A percentile compares a stretch with the other conserved stretches of the same genome.
These are phyloP conservation scores for Epirrita christyi DNA, from an alignment of 2,888 invertebrate species.

Conservation along the genomic window DNA sequence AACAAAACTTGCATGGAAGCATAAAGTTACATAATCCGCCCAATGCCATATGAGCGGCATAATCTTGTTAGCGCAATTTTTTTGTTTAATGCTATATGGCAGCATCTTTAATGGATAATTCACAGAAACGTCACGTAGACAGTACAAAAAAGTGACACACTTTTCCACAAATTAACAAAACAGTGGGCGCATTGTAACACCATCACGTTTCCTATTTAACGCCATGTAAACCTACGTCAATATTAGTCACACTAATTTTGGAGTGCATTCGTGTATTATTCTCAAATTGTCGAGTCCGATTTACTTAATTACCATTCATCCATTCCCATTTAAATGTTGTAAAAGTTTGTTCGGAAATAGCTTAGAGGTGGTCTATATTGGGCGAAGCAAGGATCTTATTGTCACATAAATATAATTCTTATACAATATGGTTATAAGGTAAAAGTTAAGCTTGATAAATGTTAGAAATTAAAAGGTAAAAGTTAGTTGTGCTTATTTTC, in stretches of 20 bases:
- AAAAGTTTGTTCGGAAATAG: conserved; percentile 57
- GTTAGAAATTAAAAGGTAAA: too few species aligned
- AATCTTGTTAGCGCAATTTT: too few species aligned
- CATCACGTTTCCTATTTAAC: conserved; percentile 5
- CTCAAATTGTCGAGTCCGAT: conserved; percentile 59
- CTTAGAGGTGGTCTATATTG: conserved; percentile 50
- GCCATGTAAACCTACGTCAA: conserved; percentile 56
- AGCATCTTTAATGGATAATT: conserved; percentile 24
- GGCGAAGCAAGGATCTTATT: not conserved
- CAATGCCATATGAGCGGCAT: too few species aligned
- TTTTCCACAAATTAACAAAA: conserved; percentile 11
- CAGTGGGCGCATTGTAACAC: conserved; percentile 1
- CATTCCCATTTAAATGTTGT: conserved; percentile 60
- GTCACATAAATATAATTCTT: conserved; percentile 22
- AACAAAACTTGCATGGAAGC: too few species aligned
- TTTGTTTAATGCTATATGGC: too few species aligned
- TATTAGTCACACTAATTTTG: conserved; percentile 66
- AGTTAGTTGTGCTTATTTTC: too few species aligned
- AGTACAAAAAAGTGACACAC: conserved; percentile 1
- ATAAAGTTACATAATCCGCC: too few species aligned
- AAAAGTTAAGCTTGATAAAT: too few species aligned
- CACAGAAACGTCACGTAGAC: conserved; percentile 2
- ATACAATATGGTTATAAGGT: too few species aligned
- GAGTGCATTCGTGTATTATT: conserved; percentile 65
- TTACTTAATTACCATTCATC: conserved; percentile 65